Evolutionary conservation across 2,888 invertebrate genomes (phyloP), one percentile per base, ranked within the genome.

Genomic region (Orthonychiurus folsomi): DNA sequence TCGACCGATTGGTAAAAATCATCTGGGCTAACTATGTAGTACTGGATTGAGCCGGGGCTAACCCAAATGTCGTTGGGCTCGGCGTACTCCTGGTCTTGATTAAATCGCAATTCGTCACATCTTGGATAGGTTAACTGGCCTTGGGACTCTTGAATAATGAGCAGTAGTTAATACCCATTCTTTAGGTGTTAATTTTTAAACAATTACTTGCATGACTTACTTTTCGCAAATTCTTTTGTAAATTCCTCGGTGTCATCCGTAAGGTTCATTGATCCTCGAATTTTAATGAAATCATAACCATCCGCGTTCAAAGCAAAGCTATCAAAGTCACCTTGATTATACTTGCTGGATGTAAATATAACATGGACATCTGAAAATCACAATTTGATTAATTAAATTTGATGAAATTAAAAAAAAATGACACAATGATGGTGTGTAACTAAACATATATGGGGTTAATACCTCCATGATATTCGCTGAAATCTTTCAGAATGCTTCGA

Each of bases 11-110:
- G 70, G 69, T 63, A 70, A 55, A 72, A 73, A 28, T 67, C 64
- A 28, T 72, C 69, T 9, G 73, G 68, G 9, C 68, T 62, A 21
- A 73, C 67, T 60, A 64, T 68, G 63, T 64, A 72, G 62, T 69
- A 73, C 27, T 69, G 63, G 20, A 69, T 65, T 1, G 63, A 66
- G 9, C 63, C 63, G 2, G 73, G 68, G 15, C 56, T 54, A 9
- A 72, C 15, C 50, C 54, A 72, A 47, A 70, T 48, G 37, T 62
- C 50, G 1, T 56, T 62, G 15, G 50, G 61, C 2, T 58, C 28
- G 25, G 57, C 56, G n/a, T 69, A 63, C 24, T 72, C 72, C 3
- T 67, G 25, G 12, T 59, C 60, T 64, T 70, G 70, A 3, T 61
- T 61, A 27, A 65, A 67, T 1, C 24, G 27, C n/a, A 61, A 57